Conservation (phyloP, 2,797 vertebrate genomes). For the Alectoris magna region DNA sequence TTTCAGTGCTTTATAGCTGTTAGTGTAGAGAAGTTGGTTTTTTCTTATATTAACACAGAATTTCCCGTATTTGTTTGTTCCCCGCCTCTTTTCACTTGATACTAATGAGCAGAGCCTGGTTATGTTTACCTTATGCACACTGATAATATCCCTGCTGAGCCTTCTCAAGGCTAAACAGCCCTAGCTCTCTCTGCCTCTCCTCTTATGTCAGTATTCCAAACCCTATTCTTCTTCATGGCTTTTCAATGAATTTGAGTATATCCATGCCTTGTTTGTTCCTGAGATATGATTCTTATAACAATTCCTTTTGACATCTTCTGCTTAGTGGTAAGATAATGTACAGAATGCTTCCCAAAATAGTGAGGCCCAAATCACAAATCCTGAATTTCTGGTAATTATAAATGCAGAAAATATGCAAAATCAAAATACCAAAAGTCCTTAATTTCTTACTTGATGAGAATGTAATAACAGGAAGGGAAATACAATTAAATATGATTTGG, state of each 20-base stretch:
- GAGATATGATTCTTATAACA: background rate
- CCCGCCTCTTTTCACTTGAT: background rate
- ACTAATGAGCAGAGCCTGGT: background rate
- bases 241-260: background rate
- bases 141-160: background rate
- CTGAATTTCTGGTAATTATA: background rate
- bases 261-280: background rate
- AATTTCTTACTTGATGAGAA: background rate
- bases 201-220: background rate
- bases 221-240: background rate
- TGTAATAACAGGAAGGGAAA: background rate
- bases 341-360: background rate
- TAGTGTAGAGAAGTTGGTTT: background rate
- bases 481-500: background rate
- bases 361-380: background rate
- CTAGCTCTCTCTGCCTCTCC: background rate
- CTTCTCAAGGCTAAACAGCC: background rate
- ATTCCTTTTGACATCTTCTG: background rate
- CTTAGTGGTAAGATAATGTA: background rate
- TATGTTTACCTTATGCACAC: background rate
- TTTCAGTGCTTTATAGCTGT: background rate
- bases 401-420: background rate
- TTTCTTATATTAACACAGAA: background rate
- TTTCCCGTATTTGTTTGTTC: background rate
- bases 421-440: background rate